Evolutionary conservation across 2,113 vertebrate species (phyloP), one percentile per base, ranked within the genome.

Genomic region (Scophthalmus maximus): DNA sequence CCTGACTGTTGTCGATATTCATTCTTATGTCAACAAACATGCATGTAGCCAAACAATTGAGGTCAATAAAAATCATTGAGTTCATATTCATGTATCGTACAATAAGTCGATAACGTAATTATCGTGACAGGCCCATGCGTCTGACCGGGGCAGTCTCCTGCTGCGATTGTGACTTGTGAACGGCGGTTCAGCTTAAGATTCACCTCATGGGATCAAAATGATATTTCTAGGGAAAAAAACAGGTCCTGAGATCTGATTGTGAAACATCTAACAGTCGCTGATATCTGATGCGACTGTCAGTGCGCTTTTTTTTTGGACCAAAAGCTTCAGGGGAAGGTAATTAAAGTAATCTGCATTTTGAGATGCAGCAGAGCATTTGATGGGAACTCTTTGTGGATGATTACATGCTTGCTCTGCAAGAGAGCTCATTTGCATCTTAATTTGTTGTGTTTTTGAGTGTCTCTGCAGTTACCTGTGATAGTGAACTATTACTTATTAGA

Each of bases 321-420:
- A 20, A 11, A 51, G 59, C 78, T 64, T 52, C 23, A 36, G 56
- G 66, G 42, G 56, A 50, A 40, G 55, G 44, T 82, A 5, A 84
- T 78, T 78, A 81, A 79, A 82, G 59, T 66, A 58, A 86, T 74
- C 76, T 68, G 72, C 67, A 30, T 62, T 80, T 29, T 55, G 52
- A 70, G 68, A 78, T 26, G 78, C 77, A 78, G 62, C 73, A 70
- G 81, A 85, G 44, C 66, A 68, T 87, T 82, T 81, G 66, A 86
- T 82, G 46, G 51, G 67, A 68, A 50, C 69, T 56, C 71, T 83
- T 80, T 76, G 73, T 72, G 55, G 66, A 47, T 58, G 73, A 83
- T 75, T 59, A 74, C 58, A 69, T 50, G 57, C 62, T 66, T 29
- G 53, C 65, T 79, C 49, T 78, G 47, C 34, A 77, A 60, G 62